Evolutionary conservation across 2,888 invertebrate species (phyloP).

Genomic region (Melieria omissa): DNA sequence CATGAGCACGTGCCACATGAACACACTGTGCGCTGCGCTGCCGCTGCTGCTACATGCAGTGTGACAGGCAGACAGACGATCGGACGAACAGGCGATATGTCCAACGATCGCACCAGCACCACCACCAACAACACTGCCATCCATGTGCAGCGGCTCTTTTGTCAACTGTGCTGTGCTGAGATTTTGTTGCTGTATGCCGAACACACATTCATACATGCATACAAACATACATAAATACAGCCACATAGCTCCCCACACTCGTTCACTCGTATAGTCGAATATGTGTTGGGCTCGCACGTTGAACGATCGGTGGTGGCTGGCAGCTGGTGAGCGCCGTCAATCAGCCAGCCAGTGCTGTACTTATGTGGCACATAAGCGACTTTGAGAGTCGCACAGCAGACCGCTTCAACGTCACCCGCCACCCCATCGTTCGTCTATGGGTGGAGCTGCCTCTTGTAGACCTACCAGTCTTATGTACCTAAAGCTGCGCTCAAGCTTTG

Average conservation of each 20-base stretch:
- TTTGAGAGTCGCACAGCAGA: background rate
- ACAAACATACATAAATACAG: no score
- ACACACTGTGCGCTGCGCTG: no score
- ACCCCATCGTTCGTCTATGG: slow-evolving; percentile 36
- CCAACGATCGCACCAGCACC: slow-evolving; percentile 15
- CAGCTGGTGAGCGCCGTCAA: no score
- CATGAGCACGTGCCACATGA: slow-evolving; percentile 43
- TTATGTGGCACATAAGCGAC: background rate
- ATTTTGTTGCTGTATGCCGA: slow-evolving; percentile 12
- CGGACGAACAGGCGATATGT: slow-evolving; percentile 14
- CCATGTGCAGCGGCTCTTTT: slow-evolving; percentile 23
- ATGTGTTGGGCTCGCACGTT: background rate
- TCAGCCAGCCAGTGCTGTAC: background rate
- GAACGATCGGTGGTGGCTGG: background rate
- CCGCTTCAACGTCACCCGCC: background rate
- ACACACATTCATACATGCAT: no score
- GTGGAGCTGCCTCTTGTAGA: slow-evolving; percentile 46
- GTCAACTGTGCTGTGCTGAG: slow-evolving; percentile 26
- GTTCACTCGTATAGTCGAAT: no score
- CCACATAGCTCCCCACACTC: no score
- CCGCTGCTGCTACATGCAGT: no score
- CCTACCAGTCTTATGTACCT: background rate
- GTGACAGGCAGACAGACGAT: slow-evolving; percentile 6
- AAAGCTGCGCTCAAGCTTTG: slow-evolving; percentile 14
- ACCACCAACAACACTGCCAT: slow-evolving; percentile 3